Percentiles rank a stretch among this genome's conserved stretches.
These are phyloP conservation scores for Myotis daubentonii DNA, from an alignment of 2,797 vertebrate genomes.

Conservation along the genomic window DNA sequence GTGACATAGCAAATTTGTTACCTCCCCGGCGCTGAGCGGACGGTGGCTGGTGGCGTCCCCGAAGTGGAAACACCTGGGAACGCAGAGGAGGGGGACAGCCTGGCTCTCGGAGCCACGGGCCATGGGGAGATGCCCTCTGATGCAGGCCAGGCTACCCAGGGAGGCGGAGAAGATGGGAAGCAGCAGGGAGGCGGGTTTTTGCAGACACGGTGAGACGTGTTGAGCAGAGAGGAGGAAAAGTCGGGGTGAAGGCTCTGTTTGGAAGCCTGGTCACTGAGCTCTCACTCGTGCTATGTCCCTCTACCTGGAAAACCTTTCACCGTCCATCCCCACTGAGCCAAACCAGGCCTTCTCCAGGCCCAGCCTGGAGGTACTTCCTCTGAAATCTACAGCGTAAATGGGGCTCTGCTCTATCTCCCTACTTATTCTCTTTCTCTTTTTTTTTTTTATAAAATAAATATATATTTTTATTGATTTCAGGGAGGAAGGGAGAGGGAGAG, in stretches of 20 bases:
- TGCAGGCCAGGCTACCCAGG: background rate
- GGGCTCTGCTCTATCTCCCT: background rate
- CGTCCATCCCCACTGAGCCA: background rate
- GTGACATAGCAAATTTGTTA: slow-evolving; percentile 94
- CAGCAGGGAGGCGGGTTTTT: background rate
- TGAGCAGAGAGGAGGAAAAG: background rate
- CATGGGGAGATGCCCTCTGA: background rate
- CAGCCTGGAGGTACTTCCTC: background rate
- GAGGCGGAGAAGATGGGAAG: background rate
- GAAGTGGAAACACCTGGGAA: slow-evolving; percentile 85
- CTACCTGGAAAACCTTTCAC: background rate
- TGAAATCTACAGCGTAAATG: fast-evolving
- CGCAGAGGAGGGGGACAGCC: no score
- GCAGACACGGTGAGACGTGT: background rate
- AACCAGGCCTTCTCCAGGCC: background rate
- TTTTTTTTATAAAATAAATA: no score
- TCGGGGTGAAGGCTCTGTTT: background rate
- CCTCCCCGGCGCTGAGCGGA: slow-evolving; percentile 85
- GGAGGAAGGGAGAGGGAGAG: no score
- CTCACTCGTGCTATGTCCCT: background rate
- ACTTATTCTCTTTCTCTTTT: no score
- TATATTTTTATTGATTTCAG: no score
- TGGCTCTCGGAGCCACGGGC: fast-evolving
- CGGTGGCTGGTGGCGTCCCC: slow-evolving; percentile 77
- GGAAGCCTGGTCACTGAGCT: background rate